Evolutionary conservation across 1,140 invertebrate genomes (phyloP), one percentile per base, ranked within the genome.

Genomic region (Oedothorax gibbosus): DNA sequence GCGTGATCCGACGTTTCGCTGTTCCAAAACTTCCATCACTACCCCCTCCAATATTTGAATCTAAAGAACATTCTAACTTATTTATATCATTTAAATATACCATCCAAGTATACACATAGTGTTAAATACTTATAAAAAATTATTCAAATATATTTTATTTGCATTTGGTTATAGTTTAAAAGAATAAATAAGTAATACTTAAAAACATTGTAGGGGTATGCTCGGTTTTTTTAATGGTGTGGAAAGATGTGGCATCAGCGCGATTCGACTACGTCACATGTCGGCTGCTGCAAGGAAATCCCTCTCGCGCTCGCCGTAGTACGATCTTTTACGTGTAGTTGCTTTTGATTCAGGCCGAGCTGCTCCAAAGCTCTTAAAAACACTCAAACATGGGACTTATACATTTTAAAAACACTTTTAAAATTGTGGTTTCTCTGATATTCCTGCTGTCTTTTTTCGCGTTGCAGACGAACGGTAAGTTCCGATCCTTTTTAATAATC

Each of bases 241-340:
- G 56, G 15, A 79, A 56, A 79, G 77, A 79, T 79, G 77, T 79
- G 77, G 77, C 77, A 79, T 21, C 60, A 14, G 14, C 49, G 35
- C 75, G 49, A 20, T 49, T 51, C 54, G 62, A 1, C 77, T 79
- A 79, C 77, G 77, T 79, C 77, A 79, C 53, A 65, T 11, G 21
- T 57, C 64, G n/a, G 57, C 53, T 79, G 60, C 77, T 79, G 77
- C 77, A 65, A 57, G 77, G 49, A 62, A 65, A 54, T 71, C 69
- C 69, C 15, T 35, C 35, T 35, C 66, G 53, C n/a, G n/a, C 49
- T 65, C 66, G 53, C n/a, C 77, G 77, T 79, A 79, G 77, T 79
- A 79, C 50, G 18, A 18, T 62, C 62, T 79, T 79, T 79, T 66
- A 79, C 77, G 62, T 54, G 49, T 68, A 68, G 64, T 54, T 53